phyloP scores from a whole-genome alignment of 2,888 invertebrate genomes.

The Ctena decussata region DNA sequence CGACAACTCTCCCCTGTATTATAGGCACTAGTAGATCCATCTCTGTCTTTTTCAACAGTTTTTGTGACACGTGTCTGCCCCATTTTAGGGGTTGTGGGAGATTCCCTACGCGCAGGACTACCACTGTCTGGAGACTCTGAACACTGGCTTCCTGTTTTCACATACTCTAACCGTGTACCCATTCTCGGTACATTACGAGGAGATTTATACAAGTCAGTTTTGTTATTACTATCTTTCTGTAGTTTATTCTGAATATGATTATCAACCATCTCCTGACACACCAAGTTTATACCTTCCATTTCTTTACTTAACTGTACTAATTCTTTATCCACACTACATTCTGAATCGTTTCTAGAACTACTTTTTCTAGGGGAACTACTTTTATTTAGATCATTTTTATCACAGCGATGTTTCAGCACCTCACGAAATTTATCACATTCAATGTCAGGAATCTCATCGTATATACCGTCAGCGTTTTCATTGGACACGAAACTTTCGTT shows the following conservation, averaged over 20 bases:
- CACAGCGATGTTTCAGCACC: conserved; percentile 81
- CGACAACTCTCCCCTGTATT: conserved; percentile 92
- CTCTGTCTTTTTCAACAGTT: conserved; percentile 73
- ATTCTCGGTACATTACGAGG: conserved; percentile 85
- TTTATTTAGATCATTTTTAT: conserved; percentile 63
- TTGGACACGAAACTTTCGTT: conserved; percentile 83
- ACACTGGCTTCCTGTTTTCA: conserved; percentile 76
- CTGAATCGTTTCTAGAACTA: conserved; percentile 78
- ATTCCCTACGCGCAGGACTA: conserved; percentile 63
- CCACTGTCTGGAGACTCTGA: conserved; percentile 71
- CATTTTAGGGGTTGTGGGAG: conserved; percentile 67
- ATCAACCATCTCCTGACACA: conserved; percentile 88
- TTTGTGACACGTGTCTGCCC: conserved; percentile 53
- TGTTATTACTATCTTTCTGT: conserved; percentile 79
- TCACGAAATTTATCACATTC: conserved; percentile 83
- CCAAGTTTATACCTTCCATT: conserved; percentile 89
- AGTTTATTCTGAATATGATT: conserved; percentile 80
- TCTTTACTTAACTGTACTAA: conserved; percentile 89
- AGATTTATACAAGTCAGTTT: conserved; percentile 79
- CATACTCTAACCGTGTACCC: conserved; percentile 84
- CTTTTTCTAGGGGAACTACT: conserved; percentile 68
- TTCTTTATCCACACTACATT: conserved; percentile 88
- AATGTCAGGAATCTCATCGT: conserved; percentile 80
- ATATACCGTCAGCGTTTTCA: conserved; percentile 65
- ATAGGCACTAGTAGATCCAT: conserved; percentile 90